Evolutionary conservation across 2,888 invertebrate genomes (phyloP), one percentile per base, ranked within the genome.

Genomic region (Seira ritae): DNA sequence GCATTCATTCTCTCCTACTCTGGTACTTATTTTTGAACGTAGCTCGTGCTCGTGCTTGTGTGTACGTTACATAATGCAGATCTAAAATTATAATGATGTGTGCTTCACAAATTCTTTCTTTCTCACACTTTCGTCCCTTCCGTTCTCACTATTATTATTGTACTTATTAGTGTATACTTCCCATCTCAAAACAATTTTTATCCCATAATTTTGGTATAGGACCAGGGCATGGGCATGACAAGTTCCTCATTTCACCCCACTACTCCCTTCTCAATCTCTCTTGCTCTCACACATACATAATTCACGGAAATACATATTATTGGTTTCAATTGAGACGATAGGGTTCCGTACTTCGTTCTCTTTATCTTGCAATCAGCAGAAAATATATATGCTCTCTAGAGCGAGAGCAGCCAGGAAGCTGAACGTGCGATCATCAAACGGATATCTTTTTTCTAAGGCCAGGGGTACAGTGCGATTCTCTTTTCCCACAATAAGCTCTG

Each of bases 41-140:
- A 69, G 81, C 81, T 76, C 81, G 81, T 81, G 81, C 81, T 81
- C 69, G 66, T 69, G 69, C 10, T 22, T 70, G 15, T 37, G 55
- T 31, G 60, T 67, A 24, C 19, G 50, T 20, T 42, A 24, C 31
- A 22, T 15, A 60, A 31, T 31, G 31, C 31, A 31, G 31, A 31
- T 31, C 31, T 31, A 31, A 31, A 31, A 31, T 31, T 31, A 31
- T 31, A 31, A 31, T 31, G 31, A 31, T 31, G 31, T 31, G 31
- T 31, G 31, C 31, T 31, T 31, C 31, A 31, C 31, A 31, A 31
- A 31, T 31, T 31, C 31, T 31, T 31, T 31, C 31, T 31, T 31
- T 31, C 31, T 31, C 31, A 31, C 31, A 31, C 31, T 31, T 8
- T 31, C 31, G 31, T 31, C 31, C 31, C 31, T 31, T 31, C 31